Conservation (phyloP, 2,113 vertebrate genomes). For the Phocoena phocoena region DNA sequence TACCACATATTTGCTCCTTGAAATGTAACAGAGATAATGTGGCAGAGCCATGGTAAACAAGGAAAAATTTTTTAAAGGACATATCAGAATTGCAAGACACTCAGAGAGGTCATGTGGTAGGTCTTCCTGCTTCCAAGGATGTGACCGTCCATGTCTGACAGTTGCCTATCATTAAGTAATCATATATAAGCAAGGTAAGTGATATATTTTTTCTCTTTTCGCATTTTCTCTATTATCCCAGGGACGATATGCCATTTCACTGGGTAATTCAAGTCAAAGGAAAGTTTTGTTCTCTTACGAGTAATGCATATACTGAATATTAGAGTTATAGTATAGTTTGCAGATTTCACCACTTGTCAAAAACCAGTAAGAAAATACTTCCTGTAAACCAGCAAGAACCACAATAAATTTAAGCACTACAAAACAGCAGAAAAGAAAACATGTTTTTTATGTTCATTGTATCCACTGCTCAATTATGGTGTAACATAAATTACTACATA, state of each 20-base stretch:
- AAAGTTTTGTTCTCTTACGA: constrained; percentile 16
- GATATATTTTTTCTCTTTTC: not conserved
- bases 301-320: not conserved
- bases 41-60: not conserved
- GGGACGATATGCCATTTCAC: constrained; percentile 15
- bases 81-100: not conserved
- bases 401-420: not conserved
- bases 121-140: not conserved
- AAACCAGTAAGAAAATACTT: constrained; percentile 7
- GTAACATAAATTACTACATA: not conserved
- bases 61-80: not conserved
- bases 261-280: not conserved
- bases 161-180: not conserved
- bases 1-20: not conserved
- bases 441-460: not conserved
- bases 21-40: not conserved
- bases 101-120: not conserved
- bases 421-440: not conserved
- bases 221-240: not conserved
- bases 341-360: constrained; percentile 19
- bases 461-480: not conserved
- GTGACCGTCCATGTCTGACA: not conserved
- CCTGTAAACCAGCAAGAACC: not conserved
- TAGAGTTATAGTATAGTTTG: not conserved
- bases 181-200: not conserved